A percentile compares a stretch with the other conserved stretches of the same genome.
Conservation (phyloP, 2,113 vertebrate genomes). For the Nothocercus nigrocapillus region DNA sequence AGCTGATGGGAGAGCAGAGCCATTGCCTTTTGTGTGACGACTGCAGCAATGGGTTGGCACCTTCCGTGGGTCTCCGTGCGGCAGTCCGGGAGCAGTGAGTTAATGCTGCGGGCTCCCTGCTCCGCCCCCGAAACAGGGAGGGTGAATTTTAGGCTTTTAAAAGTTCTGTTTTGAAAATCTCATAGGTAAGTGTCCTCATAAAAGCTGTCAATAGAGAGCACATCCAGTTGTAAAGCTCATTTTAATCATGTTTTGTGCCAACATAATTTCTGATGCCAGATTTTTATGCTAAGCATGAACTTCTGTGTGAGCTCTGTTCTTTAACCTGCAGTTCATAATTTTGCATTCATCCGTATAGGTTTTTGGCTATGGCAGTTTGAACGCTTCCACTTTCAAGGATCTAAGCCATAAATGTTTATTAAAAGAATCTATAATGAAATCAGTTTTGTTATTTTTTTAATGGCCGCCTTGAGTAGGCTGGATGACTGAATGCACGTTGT, state of each 20-base stretch:
- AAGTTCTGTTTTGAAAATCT: conserved; percentile 67
- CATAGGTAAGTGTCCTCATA: conserved; percentile 63
- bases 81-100: conserved; percentile 36
- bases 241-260: conserved; percentile 63
- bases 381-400: conserved; percentile 82
- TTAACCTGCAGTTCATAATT: conserved; percentile 71
- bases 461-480: conserved; percentile 84
- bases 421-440: conserved; percentile 91
- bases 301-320: conserved; percentile 53
- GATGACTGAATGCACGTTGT: conserved; percentile 79
- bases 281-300: conserved; percentile 64
- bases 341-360: conserved; percentile 35
- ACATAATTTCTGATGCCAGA: conserved; percentile 56
- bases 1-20: conserved; percentile 22
- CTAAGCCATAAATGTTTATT: conserved; percentile 87
- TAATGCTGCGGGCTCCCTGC: background rate
- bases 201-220: conserved; percentile 63
- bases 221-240: conserved; percentile 64
- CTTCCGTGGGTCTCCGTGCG: background rate
- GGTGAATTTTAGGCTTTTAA: conserved; percentile 62
- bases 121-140: background rate
- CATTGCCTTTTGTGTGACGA: background rate
- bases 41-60: conserved; percentile 20
- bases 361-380: conserved; percentile 73
- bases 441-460: conserved; percentile 91